phyloP scores from a whole-genome alignment of 2,113 vertebrate species.

The Taxidea taxus region DNA sequence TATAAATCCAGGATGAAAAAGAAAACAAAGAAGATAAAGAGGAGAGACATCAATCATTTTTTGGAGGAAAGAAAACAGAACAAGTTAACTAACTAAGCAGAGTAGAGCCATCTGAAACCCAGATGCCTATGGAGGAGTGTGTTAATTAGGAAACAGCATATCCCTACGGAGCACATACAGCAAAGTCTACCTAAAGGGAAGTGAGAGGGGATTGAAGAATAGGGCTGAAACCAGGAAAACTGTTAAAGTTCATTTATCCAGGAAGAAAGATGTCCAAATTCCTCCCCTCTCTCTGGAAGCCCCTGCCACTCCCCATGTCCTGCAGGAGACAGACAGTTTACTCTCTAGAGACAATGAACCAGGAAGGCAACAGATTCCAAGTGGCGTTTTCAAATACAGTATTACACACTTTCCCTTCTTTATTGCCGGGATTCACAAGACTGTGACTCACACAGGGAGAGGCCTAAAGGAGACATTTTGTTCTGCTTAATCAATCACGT shows the following conservation, averaged over 20 bases:
- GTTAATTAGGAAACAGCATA: background rate
- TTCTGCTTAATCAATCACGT: constrained; percentile 17
- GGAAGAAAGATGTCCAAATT: background rate
- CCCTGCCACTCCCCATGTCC: background rate
- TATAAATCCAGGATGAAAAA: background rate
- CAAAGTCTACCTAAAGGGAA: background rate
- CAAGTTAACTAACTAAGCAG: background rate
- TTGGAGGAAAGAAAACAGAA: background rate
- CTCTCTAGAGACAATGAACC: background rate
- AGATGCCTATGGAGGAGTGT: background rate
- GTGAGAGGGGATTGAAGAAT: background rate
- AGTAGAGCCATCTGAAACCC: background rate
- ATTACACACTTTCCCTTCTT: background rate
- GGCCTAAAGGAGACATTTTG: background rate
- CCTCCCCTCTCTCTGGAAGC: background rate
- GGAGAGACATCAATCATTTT: background rate
- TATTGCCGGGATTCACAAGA: background rate
- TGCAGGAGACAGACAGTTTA: background rate
- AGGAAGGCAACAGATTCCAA: background rate
- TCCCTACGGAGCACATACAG: background rate
- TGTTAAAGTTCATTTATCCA: background rate
- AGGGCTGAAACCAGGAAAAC: background rate
- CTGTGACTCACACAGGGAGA: background rate
- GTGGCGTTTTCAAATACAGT: background rate
- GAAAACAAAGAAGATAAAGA: background rate